Evolutionary conservation across 2,888 invertebrate genomes (phyloP).

Genomic region (Falcaria lacertinaria): DNA sequence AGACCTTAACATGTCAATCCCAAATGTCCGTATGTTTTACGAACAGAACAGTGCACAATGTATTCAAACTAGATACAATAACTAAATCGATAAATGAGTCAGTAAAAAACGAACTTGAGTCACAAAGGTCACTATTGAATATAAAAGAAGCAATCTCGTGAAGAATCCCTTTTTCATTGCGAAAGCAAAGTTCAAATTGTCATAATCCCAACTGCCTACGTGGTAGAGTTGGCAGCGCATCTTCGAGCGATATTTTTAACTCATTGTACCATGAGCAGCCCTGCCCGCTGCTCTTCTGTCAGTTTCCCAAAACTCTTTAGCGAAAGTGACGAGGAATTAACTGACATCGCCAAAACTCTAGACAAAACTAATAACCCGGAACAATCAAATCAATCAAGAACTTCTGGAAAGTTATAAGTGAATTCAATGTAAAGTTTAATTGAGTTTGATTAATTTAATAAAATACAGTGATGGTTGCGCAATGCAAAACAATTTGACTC

Average conservation of each 20-base stretch:
- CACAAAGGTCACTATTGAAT: not conserved
- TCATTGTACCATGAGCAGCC: constrained; percentile 73
- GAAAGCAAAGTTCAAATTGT: constrained; percentile 70
- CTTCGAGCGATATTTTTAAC: constrained; percentile 78
- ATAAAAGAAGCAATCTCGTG: not conserved
- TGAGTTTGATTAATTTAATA: constrained; percentile 14
- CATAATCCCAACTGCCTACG: constrained; percentile 56
- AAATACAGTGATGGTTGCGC: constrained; percentile 49
- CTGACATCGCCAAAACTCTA: constrained; percentile 35
- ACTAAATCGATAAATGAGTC: too few species aligned
- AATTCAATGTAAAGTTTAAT: constrained; percentile 24
- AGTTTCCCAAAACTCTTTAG: constrained; percentile 52
- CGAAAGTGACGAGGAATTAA: constrained; percentile 65
- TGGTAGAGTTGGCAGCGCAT: constrained; percentile 74
- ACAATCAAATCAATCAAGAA: constrained; percentile 17
- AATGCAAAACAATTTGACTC: constrained; percentile 43
- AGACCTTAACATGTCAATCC: not conserved
- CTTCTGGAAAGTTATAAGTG: constrained; percentile 27
- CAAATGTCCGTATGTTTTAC: not conserved
- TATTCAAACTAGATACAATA: not conserved
- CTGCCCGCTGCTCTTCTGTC: constrained; percentile 66
- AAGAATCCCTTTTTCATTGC: constrained; percentile 31
- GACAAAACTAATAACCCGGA: constrained; percentile 24
- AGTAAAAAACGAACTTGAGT: too few species aligned
- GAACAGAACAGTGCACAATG: not conserved